These are phyloP conservation scores for Morpho helenor DNA, from an alignment of 2,888 invertebrate genomes.

Conservation along the genomic window DNA sequence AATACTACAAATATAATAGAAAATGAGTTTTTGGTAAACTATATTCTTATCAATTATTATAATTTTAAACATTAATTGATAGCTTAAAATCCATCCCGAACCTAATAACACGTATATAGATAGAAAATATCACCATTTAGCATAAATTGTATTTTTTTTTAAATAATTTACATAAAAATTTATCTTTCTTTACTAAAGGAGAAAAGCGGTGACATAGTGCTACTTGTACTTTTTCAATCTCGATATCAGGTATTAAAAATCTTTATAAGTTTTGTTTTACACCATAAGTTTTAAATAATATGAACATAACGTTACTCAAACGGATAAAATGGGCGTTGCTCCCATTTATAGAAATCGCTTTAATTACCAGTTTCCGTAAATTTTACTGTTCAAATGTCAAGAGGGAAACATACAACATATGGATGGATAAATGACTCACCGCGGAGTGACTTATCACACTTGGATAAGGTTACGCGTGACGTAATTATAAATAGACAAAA, in stretches of 20 bases:
- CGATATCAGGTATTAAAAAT: not conserved
- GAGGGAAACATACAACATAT: not conserved
- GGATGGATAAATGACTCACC: slow-evolving; percentile 10
- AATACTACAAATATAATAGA: too few species aligned
- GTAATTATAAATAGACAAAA: slow-evolving; percentile 4
- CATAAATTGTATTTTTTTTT: too few species aligned
- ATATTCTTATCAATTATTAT: too few species aligned
- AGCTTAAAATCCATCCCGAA: too few species aligned
- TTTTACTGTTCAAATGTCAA: slow-evolving; percentile 9
- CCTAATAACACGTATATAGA: too few species aligned
- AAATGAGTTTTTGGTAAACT: too few species aligned
- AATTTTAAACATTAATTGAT: too few species aligned
- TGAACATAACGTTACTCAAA: slow-evolving; percentile 5
- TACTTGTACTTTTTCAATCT: too few species aligned
- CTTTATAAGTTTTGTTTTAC: not conserved
- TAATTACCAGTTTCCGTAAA: slow-evolving; percentile 6
- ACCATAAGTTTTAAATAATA: slow-evolving; percentile 8
- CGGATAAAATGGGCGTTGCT: slow-evolving; percentile 12
- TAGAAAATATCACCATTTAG: too few species aligned
- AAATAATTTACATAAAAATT: too few species aligned
- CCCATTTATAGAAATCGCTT: slow-evolving; percentile 1
- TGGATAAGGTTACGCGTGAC: slow-evolving; percentile 5
- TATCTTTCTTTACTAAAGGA: too few species aligned
- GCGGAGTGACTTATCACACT: not conserved
- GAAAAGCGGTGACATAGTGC: too few species aligned